Evolutionary conservation across 2,888 invertebrate genomes (phyloP).

Genomic region (Clunio marinus): DNA sequence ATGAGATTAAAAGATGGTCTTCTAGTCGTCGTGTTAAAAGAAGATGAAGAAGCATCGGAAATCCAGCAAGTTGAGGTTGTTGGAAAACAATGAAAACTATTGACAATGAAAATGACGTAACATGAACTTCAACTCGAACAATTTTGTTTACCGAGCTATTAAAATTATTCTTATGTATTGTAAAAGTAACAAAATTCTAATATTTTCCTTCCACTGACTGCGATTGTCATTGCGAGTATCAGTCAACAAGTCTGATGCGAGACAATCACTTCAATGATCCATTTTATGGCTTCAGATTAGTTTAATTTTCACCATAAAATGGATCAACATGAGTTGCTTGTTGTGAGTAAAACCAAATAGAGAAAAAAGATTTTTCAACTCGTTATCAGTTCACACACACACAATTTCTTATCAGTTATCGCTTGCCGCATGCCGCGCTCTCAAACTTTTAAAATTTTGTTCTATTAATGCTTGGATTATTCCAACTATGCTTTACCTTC

Average conservation of each 20-base stretch:
- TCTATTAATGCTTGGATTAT: background rate
- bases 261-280: background rate
- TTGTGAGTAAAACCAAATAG: background rate
- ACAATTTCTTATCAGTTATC: background rate
- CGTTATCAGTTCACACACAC: background rate
- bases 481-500: background rate
- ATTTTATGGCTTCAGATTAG: conserved; percentile 4
- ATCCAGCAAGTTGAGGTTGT: no score
- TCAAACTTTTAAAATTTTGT: background rate
- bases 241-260: background rate
- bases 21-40: background rate
- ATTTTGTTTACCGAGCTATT: background rate
- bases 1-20: background rate
- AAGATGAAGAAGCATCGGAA: background rate
- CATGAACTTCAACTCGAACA: background rate
- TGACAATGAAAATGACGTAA: background rate
- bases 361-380: no score
- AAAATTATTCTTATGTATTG: background rate
- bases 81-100: background rate
- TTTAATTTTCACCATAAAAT: conserved; percentile 5
- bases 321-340: background rate
- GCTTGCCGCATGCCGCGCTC: background rate
- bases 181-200: background rate
- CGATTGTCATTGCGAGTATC: background rate
- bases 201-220: background rate